These are phyloP conservation scores for Geophilus truncorum DNA, from an alignment of 2,888 invertebrate species.

Conservation along the genomic window DNA sequence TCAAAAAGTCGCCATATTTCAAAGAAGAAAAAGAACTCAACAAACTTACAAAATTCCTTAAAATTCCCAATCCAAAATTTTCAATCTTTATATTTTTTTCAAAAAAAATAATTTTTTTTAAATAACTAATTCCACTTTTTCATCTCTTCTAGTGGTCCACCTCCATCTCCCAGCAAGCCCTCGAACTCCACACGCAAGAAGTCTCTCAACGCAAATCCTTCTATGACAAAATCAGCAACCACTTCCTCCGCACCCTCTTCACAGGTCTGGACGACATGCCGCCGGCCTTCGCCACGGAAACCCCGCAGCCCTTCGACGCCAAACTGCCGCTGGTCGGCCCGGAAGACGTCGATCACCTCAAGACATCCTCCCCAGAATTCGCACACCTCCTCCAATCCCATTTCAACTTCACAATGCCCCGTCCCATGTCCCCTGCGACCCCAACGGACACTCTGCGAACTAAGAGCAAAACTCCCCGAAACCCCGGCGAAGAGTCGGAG, in stretches of 20 bases:
- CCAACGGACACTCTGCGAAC: background rate
- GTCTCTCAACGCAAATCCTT: slow-evolving; percentile 71
- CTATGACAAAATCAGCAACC: slow-evolving; percentile 70
- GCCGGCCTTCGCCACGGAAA: slow-evolving; percentile 68
- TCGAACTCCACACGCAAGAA: slow-evolving; percentile 79
- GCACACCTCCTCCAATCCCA: slow-evolving; percentile 36
- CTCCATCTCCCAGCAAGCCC: slow-evolving; percentile 69
- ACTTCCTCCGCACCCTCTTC: slow-evolving; percentile 72
- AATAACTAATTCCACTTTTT: no score
- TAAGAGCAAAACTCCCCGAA: slow-evolving; percentile 47
- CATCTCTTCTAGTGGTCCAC: slow-evolving; percentile 68
- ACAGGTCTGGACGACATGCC: slow-evolving; percentile 85
- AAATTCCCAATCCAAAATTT: no score
- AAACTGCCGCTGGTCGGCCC: slow-evolving; percentile 46
- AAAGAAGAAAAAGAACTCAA: no score
- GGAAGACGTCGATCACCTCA: slow-evolving; percentile 47
- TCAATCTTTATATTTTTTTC: background rate
- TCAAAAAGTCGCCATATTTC: no score
- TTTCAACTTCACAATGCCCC: slow-evolving; percentile 39
- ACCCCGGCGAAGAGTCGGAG: slow-evolving; percentile 62
- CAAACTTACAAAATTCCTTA: no score
- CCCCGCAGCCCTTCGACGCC: slow-evolving; percentile 48
- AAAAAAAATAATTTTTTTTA: no score
- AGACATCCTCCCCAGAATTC: slow-evolving; percentile 45
- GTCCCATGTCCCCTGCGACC: background rate